Percentiles rank a stretch among this genome's conserved stretches.
These are phyloP conservation scores for Creontiades dilutus DNA, from an alignment of 2,888 invertebrate species.

Conservation along the genomic window DNA sequence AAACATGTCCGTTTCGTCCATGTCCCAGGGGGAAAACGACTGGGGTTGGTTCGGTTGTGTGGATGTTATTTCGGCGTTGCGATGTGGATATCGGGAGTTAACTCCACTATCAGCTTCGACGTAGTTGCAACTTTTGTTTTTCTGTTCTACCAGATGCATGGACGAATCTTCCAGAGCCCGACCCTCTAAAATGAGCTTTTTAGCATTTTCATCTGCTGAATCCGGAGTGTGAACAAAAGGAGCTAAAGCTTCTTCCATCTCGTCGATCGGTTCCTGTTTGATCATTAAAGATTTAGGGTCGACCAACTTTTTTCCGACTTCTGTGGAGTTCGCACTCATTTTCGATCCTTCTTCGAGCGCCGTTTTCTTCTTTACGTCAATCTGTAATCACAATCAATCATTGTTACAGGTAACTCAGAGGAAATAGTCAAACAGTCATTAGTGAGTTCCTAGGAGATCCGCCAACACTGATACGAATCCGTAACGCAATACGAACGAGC, in stretches of 20 bases:
- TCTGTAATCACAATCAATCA: not conserved
- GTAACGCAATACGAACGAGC: no score
- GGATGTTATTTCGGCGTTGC: not conserved
- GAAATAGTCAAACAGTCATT: no score
- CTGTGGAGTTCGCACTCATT: not conserved
- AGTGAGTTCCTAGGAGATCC: no score
- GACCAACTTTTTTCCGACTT: not conserved
- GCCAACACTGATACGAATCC: no score
- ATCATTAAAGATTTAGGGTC: not conserved
- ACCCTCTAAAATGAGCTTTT: not conserved
- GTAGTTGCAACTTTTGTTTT: not conserved
- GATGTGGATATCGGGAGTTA: not conserved
- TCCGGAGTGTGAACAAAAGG: not conserved
- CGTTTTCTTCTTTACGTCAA: not conserved
- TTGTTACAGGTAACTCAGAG: no score
- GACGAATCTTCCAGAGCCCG: not conserved
- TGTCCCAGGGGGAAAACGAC: not conserved
- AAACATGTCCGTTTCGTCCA: constrained; percentile 73
- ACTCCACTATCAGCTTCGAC: not conserved
- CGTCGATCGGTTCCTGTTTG: not conserved
- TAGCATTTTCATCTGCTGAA: no score
- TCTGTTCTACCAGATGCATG: not conserved
- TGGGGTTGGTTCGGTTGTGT: not conserved
- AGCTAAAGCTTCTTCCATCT: not conserved
- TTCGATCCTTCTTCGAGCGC: not conserved